These are phyloP conservation scores for Halocynthia aurantium DNA, from an alignment of 23 tunicate genomes.

Conservation along the genomic window DNA sequence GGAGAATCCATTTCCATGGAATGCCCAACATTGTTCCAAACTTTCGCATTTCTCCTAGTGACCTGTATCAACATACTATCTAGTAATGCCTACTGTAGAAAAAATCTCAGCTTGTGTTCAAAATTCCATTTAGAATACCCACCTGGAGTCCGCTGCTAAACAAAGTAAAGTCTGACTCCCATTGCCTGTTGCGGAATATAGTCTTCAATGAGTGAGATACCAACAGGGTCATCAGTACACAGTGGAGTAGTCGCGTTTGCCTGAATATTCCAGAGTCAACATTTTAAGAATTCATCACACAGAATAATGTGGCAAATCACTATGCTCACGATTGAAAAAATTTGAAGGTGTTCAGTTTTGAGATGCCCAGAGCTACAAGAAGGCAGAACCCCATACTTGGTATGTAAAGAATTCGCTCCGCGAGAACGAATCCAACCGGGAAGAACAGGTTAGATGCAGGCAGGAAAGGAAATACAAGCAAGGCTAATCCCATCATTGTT, in stretches of 20 bases:
- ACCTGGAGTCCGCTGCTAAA: conserved; percentile 84
- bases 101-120: too few relatives aligned
- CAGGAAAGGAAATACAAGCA: conserved; percentile 68
- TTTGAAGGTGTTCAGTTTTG: conserved; percentile 8
- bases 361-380: conserved; percentile 53
- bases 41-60: conserved; percentile 59
- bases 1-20: conserved; percentile 33
- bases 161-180: conserved; percentile 49
- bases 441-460: conserved; percentile 92
- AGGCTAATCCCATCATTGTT: conserved; percentile 27
- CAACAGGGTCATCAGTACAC: not conserved
- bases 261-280: too few relatives aligned
- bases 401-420: conserved; percentile 79
- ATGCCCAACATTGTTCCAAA: conserved; percentile 92
- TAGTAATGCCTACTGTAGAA: too few relatives aligned
- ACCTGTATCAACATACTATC: conserved; percentile 13
- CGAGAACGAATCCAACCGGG: conserved; percentile 94
- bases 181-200: conserved; percentile 43
- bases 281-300: too few relatives aligned
- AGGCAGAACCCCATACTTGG: conserved; percentile 85
- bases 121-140: too few relatives aligned
- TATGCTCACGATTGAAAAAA: too few relatives aligned
- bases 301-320: too few relatives aligned
- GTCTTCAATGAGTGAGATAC: conserved; percentile 36
- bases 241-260: too few relatives aligned